Percentiles rank a stretch among this genome's conserved stretches.
Conservation (phyloP, 2,113 vertebrate genomes). For the Puma concolor region DNA sequence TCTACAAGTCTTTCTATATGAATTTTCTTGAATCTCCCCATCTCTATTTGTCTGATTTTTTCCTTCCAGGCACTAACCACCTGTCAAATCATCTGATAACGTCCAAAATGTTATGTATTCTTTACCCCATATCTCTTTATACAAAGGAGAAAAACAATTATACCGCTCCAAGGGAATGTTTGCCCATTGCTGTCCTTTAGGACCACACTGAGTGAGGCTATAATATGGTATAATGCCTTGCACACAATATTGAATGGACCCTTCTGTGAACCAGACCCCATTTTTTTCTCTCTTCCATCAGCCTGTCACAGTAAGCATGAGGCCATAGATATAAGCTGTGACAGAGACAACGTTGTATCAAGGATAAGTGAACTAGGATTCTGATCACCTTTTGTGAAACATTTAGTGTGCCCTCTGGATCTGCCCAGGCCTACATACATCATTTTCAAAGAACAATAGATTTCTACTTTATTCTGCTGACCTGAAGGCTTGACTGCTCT, state of each 20-base stretch:
- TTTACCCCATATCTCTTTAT: neutral
- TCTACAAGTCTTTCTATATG: neutral
- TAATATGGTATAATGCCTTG: neutral
- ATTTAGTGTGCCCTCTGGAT: neutral
- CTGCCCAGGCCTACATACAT: neutral
- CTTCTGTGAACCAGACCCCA: neutral
- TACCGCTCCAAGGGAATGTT: neutral
- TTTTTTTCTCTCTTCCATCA: neutral
- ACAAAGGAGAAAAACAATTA: neutral
- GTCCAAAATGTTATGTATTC: neutral
- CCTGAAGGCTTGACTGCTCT: neutral
- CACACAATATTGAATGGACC: neutral
- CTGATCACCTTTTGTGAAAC: neutral
- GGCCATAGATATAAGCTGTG: neutral
- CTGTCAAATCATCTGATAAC: neutral
- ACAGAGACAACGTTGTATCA: neutral
- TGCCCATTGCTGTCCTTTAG: neutral
- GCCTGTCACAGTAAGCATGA: neutral
- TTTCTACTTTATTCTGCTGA: neutral
- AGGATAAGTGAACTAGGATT: neutral
- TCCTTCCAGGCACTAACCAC: neutral
- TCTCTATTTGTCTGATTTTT: neutral
- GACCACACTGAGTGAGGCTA: accelerated
- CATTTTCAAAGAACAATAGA: neutral
- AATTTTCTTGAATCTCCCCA: neutral